These are phyloP conservation scores for Eumacrocentrus americanus DNA, from an alignment of 2,888 invertebrate species.

Conservation along the genomic window DNA sequence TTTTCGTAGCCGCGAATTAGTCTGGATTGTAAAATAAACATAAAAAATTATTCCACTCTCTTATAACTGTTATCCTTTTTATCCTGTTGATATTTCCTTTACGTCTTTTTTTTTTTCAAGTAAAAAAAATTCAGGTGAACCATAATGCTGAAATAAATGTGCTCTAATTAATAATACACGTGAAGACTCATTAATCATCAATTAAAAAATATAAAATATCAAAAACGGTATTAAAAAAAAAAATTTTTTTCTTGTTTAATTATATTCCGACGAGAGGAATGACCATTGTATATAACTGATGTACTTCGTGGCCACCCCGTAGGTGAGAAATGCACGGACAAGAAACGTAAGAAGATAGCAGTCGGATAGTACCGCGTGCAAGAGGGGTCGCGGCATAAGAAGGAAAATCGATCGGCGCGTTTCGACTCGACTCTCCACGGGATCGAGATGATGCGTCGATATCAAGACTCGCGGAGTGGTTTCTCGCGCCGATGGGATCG, in stretches of 20 bases:
- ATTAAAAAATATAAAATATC: too few relatives aligned
- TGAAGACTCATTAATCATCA: background rate
- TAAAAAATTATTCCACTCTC: background rate
- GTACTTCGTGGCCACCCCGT: slow-evolving; percentile 45
- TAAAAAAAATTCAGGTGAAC: background rate
- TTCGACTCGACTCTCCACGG: slow-evolving; percentile 30
- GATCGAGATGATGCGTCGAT: slow-evolving; percentile 61
- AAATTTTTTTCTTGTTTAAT: background rate
- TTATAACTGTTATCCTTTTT: background rate
- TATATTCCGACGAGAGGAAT: background rate
- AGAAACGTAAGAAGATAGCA: slow-evolving; percentile 16
- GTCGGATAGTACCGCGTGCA: slow-evolving; percentile 13
- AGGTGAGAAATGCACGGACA: slow-evolving; percentile 33
- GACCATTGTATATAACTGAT: background rate
- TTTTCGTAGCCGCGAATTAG: slow-evolving; percentile 19
- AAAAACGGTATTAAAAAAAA: background rate
- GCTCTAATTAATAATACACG: background rate
- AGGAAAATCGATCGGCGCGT: slow-evolving; percentile 60
- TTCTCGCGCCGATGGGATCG: slow-evolving; percentile 43
- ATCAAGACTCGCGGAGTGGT: slow-evolving; percentile 59
- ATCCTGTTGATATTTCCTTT: background rate
- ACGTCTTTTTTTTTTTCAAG: background rate
- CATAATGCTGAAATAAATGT: slow-evolving; percentile 2
- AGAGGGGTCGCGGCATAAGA: slow-evolving; percentile 37
- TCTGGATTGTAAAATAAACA: background rate